These are phyloP conservation scores for Drosophila kambysellisi DNA, from an alignment of 2,888 invertebrate species.

Conservation along the genomic window DNA sequence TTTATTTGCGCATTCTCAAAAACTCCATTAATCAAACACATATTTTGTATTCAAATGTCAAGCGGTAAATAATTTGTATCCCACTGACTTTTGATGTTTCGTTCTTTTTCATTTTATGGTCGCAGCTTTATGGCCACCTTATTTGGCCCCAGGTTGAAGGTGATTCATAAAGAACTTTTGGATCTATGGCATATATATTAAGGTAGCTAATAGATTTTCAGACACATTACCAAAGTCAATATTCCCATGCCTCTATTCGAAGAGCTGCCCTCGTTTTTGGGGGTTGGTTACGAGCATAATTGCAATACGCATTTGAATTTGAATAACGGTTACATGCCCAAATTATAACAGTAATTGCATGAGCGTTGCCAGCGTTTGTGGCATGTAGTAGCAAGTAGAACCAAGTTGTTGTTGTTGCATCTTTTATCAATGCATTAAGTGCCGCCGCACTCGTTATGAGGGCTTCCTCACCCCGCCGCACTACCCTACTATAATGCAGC, in stretches of 20 bases:
- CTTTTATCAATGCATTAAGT: conserved; percentile 78
- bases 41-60: conserved; percentile 26
- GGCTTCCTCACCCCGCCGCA: conserved; percentile 36
- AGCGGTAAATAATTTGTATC: conserved; percentile 31
- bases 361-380: conserved; percentile 47
- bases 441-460: conserved; percentile 71
- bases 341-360: conserved; percentile 75
- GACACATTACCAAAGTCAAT: background rate
- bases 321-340: conserved; percentile 72
- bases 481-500: background rate
- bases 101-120: conserved; percentile 37
- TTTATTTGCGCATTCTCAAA: conserved; percentile 15
- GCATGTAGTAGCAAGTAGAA: conserved; percentile 50
- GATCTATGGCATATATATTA: background rate
- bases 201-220: conserved; percentile 11
- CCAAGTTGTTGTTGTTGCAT: conserved; percentile 61
- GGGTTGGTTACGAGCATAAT: conserved; percentile 58
- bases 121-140: conserved; percentile 35
- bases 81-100: conserved; percentile 42
- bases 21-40: conserved; percentile 22
- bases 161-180: conserved; percentile 32
- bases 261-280: conserved; percentile 42
- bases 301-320: conserved; percentile 67
- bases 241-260: conserved; percentile 9
- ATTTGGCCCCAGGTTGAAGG: conserved; percentile 38